Evolutionary conservation across 2,888 invertebrate species (phyloP).

Genomic region (Digitonthophagus gazella): DNA sequence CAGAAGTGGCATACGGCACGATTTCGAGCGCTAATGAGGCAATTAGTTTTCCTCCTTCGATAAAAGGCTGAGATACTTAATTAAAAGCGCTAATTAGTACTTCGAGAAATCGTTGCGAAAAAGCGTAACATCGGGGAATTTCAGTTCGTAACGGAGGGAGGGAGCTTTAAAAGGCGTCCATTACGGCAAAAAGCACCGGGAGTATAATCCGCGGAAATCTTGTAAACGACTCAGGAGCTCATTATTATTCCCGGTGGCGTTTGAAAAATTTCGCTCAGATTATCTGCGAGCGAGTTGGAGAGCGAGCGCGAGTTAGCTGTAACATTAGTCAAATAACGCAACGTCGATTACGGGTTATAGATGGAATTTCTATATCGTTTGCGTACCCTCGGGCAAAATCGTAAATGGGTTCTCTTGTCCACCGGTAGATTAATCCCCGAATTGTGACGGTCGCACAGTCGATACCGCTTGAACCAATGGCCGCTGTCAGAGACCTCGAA

Average conservation of each 20-base stretch:
- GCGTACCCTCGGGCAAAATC: background rate
- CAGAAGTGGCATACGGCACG: background rate
- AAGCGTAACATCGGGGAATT: background rate
- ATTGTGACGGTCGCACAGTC: background rate
- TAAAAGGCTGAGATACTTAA: background rate
- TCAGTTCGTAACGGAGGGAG: background rate
- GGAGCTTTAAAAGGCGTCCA: conserved; percentile 3
- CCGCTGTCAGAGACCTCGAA: background rate
- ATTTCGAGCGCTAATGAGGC: background rate
- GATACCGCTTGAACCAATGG: background rate
- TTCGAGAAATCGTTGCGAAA: background rate
- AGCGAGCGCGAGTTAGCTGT: background rate
- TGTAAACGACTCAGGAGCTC: conserved; percentile 13
- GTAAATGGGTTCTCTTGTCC: background rate
- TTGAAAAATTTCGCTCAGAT: background rate
- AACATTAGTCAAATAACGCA: background rate
- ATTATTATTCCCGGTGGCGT: conserved; percentile 6
- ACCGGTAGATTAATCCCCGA: background rate
- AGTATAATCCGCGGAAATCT: conserved; percentile 10
- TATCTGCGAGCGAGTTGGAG: background rate
- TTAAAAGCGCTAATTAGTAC: background rate
- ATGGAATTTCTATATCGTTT: background rate
- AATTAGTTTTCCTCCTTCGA: background rate
- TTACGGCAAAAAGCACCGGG: conserved; percentile 3
- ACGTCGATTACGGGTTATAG: background rate